A percentile compares a stretch with the other conserved stretches of the same genome.
phyloP scores from a whole-genome alignment of 2,797 vertebrate genomes.

The Leucoraja ocellata region DNA sequence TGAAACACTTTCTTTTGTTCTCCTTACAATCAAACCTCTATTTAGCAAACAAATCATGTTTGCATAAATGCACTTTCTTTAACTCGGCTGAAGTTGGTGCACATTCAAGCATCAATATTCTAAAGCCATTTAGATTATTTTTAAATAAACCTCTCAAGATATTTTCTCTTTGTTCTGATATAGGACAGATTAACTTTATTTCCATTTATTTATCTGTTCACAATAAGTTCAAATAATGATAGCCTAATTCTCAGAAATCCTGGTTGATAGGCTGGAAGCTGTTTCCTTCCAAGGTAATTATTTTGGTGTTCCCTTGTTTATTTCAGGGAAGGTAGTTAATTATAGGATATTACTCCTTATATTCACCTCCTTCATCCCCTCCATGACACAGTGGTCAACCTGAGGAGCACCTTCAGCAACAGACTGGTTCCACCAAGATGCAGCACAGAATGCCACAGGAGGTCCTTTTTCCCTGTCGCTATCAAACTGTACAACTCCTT shows the following conservation, averaged over 20 bases:
- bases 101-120: background rate
- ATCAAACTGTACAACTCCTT: too few relatives aligned
- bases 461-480: too few relatives aligned
- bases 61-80: background rate
- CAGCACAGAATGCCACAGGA: too few relatives aligned
- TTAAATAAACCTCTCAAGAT: background rate
- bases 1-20: background rate
- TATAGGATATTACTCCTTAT: background rate
- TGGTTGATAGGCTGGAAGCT: background rate
- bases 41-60: background rate
- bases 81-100: background rate
- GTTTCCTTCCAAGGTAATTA: background rate
- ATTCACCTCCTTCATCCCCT: too few relatives aligned
- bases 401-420: too few relatives aligned
- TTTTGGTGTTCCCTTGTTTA: background rate
- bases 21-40: background rate
- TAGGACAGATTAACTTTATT: background rate
- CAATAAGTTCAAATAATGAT: background rate
- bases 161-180: background rate
- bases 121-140: background rate
- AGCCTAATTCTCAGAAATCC: background rate
- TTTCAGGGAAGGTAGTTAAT: background rate
- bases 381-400: too few relatives aligned
- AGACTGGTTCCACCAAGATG: too few relatives aligned
- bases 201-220: background rate